Evolutionary conservation across 1,140 invertebrate species (phyloP).

Genomic region (Drosophila mayri): DNA sequence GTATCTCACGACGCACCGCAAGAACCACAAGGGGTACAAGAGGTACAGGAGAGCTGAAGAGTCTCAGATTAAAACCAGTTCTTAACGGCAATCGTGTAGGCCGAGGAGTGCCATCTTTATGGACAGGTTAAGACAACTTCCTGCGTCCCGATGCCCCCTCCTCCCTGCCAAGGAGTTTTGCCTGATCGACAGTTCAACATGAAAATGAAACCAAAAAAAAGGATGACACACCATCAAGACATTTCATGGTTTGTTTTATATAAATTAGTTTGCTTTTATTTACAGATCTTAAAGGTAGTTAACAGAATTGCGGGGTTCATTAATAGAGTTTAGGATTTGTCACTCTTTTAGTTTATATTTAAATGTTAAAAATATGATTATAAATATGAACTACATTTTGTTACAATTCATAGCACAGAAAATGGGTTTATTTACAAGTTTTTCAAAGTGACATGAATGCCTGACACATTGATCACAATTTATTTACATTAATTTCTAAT

Average conservation of each 20-base stretch:
- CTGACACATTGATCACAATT: too few relatives aligned
- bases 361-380: neutral
- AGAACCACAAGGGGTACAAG: conserved; percentile 13
- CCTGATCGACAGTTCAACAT: conserved; percentile 44
- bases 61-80: conserved; percentile 56
- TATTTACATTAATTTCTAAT: too few relatives aligned
- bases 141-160: conserved; percentile 32
- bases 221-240: conserved; percentile 48
- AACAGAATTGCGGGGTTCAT: neutral
- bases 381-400: neutral
- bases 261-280: conserved; percentile 55
- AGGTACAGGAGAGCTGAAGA: conserved; percentile 5
- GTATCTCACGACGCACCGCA: conserved; percentile 42
- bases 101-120: conserved; percentile 64
- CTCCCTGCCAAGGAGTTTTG: conserved; percentile 6
- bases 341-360: neutral
- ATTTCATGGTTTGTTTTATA: conserved; percentile 37
- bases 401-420: too few relatives aligned
- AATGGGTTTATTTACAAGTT: too few relatives aligned
- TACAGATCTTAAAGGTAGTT: conserved; percentile 25
- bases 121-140: conserved; percentile 60
- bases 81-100: conserved; percentile 57
- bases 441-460: too few relatives aligned
- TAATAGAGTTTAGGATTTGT: neutral
- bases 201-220: conserved; percentile 45